Evolutionary conservation across 2,113 vertebrate species (phyloP).

Genomic region (rat (Rattus norvegicus)): GRCr8 NC_086032.1:97001-97500

Average conservation of each 20-base stretch:
- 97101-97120: neutral
- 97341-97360: too few relatives aligned
- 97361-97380: neutral
- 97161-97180: neutral
- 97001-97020: neutral
- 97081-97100: neutral
- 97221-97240: neutral
- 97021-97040: too few relatives aligned
- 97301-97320: neutral
- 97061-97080: neutral
- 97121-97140: neutral
- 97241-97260: neutral
- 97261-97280: neutral
- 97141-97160: neutral
- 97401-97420: neutral
- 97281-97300: neutral
- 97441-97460: neutral
- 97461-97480: too few relatives aligned
- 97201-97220: neutral
- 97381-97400: neutral
- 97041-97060: neutral
- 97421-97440: neutral
- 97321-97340: neutral
- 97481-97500: too few relatives aligned
- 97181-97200: neutral